Conservation (phyloP, 2,888 invertebrate genomes). For the Hipparchia semele region DNA sequence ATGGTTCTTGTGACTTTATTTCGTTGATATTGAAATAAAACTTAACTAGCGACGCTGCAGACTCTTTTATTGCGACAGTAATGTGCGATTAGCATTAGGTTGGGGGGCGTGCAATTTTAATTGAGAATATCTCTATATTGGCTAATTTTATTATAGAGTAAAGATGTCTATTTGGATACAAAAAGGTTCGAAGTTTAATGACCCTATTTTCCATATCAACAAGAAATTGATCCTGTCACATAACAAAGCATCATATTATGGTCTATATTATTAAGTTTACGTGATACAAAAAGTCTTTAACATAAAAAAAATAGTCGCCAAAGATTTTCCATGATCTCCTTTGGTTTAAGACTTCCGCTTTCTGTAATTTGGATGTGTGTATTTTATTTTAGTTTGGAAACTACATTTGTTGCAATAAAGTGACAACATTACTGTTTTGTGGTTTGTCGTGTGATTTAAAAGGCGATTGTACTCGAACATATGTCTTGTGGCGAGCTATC, state of each 20-base stretch:
- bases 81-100: no score
- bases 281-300: conserved; percentile 12
- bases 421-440: not conserved
- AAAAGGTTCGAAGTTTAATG: no score
- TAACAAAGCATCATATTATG: not conserved
- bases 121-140: not conserved
- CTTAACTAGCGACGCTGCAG: no score
- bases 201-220: no score
- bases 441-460: not conserved
- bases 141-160: not conserved
- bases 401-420: not conserved
- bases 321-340: conserved; percentile 21
- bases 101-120: not conserved
- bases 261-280: not conserved
- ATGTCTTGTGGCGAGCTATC: no score
- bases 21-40: no score
- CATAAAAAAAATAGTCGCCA: conserved; percentile 1
- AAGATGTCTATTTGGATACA: not conserved
- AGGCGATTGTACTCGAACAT: not conserved
- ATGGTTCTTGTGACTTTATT: no score
- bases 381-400: conserved; percentile 11
- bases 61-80: no score
- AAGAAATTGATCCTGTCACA: not conserved
- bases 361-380: conserved; percentile 1
- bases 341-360: conserved; percentile 15